These are phyloP conservation scores for Petrocephalus sullivani DNA, from an alignment of 2,797 vertebrate genomes.

Conservation along the genomic window DNA sequence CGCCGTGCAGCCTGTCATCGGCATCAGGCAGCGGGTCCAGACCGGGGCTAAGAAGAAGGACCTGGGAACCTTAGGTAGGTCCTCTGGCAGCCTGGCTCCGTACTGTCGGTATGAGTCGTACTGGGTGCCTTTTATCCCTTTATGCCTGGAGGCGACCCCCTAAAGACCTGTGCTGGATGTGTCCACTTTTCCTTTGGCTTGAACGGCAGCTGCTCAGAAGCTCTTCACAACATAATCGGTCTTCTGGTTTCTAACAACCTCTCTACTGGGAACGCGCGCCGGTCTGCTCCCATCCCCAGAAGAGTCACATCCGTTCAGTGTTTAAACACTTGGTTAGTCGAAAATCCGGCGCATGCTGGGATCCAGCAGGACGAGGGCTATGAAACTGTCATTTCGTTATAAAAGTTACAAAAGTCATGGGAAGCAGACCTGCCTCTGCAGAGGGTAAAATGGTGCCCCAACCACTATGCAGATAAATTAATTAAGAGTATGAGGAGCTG, in stretches of 20 bases:
- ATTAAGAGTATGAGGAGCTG: not conserved
- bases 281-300: not conserved
- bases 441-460: not conserved
- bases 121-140: not conserved
- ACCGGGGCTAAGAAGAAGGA: conserved; percentile 79
- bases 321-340: not conserved
- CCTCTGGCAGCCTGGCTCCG: not conserved
- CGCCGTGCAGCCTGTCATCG: conserved; percentile 73
- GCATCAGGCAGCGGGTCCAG: conserved; percentile 80
- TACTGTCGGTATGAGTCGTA: not conserved
- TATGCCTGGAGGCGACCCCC: not conserved
- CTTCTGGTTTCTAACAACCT: not conserved
- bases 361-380: not conserved
- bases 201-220: not conserved
- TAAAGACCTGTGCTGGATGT: not conserved
- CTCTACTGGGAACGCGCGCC: not conserved
- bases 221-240: not conserved
- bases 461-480: not conserved
- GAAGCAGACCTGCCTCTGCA: not conserved
- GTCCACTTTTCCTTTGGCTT: not conserved
- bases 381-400: not conserved
- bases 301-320: not conserved
- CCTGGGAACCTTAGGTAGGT: conserved; percentile 73
- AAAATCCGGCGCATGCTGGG: not conserved
- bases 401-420: not conserved